Evolutionary conservation across 30 jellyfish, hydroid and myxozoan genomes (phyloP).

Genomic region (Sanderia malayensis): DNA sequence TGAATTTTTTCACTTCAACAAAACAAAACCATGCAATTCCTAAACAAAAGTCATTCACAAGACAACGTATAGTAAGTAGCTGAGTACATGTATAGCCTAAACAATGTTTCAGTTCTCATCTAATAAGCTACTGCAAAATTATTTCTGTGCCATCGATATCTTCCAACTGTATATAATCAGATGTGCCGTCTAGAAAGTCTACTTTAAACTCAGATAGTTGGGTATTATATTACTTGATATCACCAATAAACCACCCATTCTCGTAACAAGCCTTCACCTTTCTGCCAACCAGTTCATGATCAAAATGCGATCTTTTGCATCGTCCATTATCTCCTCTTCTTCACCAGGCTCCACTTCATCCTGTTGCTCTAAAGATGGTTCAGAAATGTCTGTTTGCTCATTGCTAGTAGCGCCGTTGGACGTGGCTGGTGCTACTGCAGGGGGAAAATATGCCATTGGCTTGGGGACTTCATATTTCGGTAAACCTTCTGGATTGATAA

Average conservation of each 20-base stretch:
- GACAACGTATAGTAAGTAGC: too few species aligned
- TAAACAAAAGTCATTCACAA: too few species aligned
- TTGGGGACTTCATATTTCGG: not conserved
- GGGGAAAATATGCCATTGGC: constrained; percentile 1
- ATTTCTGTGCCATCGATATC: constrained; percentile 16
- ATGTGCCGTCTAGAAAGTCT: constrained; percentile 28
- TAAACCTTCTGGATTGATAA: constrained; percentile 6
- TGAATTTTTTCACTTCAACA: too few species aligned
- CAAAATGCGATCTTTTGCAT: not conserved
- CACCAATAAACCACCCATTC: constrained; percentile 29
- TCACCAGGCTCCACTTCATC: constrained; percentile 6
- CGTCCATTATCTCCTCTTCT: constrained; percentile 4
- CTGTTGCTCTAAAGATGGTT: not conserved
- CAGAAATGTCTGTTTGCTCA: not conserved
- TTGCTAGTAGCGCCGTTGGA: constrained; percentile 2
- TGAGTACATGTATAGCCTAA: too few species aligned
- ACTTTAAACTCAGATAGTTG: constrained; percentile 22
- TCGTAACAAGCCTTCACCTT: not conserved
- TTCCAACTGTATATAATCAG: constrained; percentile 31
- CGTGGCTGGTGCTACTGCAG: constrained; percentile 2
- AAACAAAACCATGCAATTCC: too few species aligned
- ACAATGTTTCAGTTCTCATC: too few species aligned
- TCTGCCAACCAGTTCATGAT: constrained; percentile 3
- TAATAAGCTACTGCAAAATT: constrained; percentile 22
- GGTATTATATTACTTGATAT: constrained; percentile 10